Evolutionary conservation across 2,113 vertebrate species (phyloP).

Genomic region (Gobio gobio): DNA sequence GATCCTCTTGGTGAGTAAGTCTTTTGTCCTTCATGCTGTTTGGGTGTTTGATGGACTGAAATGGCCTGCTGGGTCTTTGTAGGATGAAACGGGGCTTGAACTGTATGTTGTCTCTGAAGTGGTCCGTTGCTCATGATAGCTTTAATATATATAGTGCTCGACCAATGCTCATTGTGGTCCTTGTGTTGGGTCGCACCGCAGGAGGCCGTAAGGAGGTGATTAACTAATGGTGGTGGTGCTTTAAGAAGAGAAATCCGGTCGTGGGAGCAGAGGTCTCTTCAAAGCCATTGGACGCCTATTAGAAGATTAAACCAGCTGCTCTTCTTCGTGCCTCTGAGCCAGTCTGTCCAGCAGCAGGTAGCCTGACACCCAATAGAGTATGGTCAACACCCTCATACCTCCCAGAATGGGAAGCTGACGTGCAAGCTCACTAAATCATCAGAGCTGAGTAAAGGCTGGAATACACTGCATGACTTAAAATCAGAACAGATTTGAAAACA

Average conservation of each 20-base stretch:
- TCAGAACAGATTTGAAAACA: neutral
- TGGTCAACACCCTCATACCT: neutral
- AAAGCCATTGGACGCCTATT: constrained; percentile 82
- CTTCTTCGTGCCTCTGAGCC: constrained; percentile 31
- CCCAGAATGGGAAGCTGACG: neutral
- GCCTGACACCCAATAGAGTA: constrained; percentile 23
- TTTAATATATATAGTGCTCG: constrained; percentile 67
- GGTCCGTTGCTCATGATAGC: constrained; percentile 65
- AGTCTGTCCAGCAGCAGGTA: constrained; percentile 60
- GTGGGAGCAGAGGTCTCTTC: constrained; percentile 73
- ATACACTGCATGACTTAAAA: neutral
- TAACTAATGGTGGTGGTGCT: constrained; percentile 88
- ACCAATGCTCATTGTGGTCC: constrained; percentile 66
- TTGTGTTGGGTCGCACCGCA: constrained; percentile 77
- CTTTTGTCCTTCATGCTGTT: constrained; percentile 62
- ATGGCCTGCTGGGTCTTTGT: constrained; percentile 66
- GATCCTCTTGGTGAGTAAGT: constrained; percentile 62
- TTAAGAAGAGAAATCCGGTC: constrained; percentile 83
- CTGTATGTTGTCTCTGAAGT: constrained; percentile 61
- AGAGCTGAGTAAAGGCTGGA: neutral
- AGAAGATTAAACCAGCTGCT: constrained; percentile 82
- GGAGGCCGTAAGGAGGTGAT: constrained; percentile 83
- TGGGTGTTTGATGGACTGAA: constrained; percentile 58
- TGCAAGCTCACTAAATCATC: neutral
- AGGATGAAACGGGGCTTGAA: constrained; percentile 69